Conservation (phyloP, 2,888 invertebrate species). For the Capitulum mitella region DNA sequence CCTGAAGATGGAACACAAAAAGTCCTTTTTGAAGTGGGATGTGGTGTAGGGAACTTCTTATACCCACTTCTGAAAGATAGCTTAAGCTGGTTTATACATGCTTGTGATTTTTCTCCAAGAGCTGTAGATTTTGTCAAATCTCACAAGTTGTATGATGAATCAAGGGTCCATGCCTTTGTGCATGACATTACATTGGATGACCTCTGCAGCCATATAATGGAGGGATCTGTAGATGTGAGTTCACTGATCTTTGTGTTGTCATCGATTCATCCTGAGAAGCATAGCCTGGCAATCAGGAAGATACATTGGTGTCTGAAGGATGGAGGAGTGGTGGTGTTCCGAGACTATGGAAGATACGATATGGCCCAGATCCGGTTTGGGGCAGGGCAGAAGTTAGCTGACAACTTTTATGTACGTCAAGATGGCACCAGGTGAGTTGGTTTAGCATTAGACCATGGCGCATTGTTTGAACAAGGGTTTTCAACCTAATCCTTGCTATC, state of each 20-base stretch:
- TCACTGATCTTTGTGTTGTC: conserved; percentile 93
- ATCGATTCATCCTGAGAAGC: conserved; percentile 82
- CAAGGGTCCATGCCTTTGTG: conserved; percentile 67
- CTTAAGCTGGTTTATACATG: conserved; percentile 63
- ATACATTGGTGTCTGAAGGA: conserved; percentile 49
- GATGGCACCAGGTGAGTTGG: conserved; percentile 76
- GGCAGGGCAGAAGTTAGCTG: conserved; percentile 80
- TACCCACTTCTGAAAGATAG: conserved; percentile 81
- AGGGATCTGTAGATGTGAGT: conserved; percentile 60
- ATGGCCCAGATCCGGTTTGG: conserved; percentile 93
- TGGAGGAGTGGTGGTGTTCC: conserved; percentile 73
- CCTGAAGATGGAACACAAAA: not conserved
- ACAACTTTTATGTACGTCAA: conserved; percentile 90
- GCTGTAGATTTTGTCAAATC: conserved; percentile 76
- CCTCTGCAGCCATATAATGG: too few relatives aligned
- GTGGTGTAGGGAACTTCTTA: conserved; percentile 92
- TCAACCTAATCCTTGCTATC: too few relatives aligned
- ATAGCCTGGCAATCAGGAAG: conserved; percentile 52
- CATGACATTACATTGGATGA: conserved; percentile 79
- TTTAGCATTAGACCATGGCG: not conserved
- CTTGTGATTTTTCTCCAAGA: conserved; percentile 87
- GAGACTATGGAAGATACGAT: conserved; percentile 92
- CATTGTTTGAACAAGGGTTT: not conserved
- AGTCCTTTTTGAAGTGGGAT: conserved; percentile 53
- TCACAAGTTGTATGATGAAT: conserved; percentile 56